Base-by-base conservation (phyloP, 2,888 invertebrate species). In the Aphidius colemani region DNA sequence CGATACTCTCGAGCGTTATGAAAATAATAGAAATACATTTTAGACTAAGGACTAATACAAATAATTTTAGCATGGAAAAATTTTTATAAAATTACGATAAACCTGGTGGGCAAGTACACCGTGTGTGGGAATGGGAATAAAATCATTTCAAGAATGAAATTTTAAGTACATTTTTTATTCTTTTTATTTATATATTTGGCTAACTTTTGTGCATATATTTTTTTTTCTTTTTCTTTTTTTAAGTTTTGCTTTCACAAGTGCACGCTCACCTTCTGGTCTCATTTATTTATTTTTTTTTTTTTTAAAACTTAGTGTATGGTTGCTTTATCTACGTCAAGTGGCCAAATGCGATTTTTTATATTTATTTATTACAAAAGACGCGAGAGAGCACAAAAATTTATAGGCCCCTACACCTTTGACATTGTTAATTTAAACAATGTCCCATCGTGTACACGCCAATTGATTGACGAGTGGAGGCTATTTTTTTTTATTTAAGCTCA, bases 401-500 rank as follows among this genome's bases (percentile, higher is more conserved):
- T 10, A 53, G 53, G 61, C 58, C 51, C 51, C 51, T 57, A 61
- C 60, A 57, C 57, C 64, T 65, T 65, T 53, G 40, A 53, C 46
- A 57, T 46, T 13, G 57, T 61, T 56, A 58, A 61, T 65, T 58
- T 65, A 65, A 65, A 65, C 65, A 64, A 66, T 64, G 58, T 55
- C 65, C 77, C 75, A 78, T 78, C 77, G 76, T 75, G 75, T 77
- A 74, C 80, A 75, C 78, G 79, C 75, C 78, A 80, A 78, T 72
- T 75, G 73, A 67, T 71, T 72, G 71, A 75, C 74, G 76, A 80
- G 79, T 78, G 70, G 69, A 69, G 67, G 66, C 70, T 64, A 72
- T 3, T 18, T 45, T 40, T 43, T 7, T 61, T 53, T 53, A 6
- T 53, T n/a, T 72, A 71, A 71, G 72, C 70, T 70, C 70, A 73